phyloP scores from a whole-genome alignment of 2,113 vertebrate genomes.

The Dromaius novaehollandiae region DNA sequence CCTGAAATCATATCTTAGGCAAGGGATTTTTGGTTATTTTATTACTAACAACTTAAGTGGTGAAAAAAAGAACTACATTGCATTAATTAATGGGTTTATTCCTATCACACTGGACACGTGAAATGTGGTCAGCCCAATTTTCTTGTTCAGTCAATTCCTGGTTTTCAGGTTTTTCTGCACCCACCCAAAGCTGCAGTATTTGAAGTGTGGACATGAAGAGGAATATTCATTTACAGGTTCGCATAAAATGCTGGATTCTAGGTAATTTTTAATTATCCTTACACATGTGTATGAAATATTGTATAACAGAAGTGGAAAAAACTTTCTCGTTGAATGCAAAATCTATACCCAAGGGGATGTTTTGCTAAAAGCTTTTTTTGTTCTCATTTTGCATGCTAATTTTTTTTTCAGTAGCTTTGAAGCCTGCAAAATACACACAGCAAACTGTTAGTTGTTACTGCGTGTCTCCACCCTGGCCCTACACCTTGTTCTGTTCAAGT shows the following conservation, averaged over 20 bases:
- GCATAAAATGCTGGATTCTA: background rate
- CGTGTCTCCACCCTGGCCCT: background rate
- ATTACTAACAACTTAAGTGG: rapidly evolving
- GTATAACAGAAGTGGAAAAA: background rate
- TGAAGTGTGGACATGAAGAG: rapidly evolving
- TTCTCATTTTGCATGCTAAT: background rate
- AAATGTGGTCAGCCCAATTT: background rate
- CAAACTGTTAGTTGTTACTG: background rate
- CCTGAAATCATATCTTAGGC: background rate
- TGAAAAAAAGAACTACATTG: background rate
- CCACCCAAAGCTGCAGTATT: background rate
- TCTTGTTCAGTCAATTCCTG: background rate
- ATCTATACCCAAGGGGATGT: background rate
- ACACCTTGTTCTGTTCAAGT: background rate
- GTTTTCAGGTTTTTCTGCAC: background rate
- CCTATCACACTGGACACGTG: background rate
- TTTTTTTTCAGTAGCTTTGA: background rate
- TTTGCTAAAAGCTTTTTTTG: background rate
- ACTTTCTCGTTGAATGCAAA: background rate
- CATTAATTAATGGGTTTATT: background rate
- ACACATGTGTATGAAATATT: background rate
- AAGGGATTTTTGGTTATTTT: rapidly evolving
- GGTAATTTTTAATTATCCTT: background rate
- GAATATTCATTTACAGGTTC: background rate
- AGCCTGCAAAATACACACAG: background rate